Evolutionary conservation across 2,888 invertebrate species (phyloP), one percentile per base, ranked within the genome.

Genomic region (Ischnus inquisitorius): DNA sequence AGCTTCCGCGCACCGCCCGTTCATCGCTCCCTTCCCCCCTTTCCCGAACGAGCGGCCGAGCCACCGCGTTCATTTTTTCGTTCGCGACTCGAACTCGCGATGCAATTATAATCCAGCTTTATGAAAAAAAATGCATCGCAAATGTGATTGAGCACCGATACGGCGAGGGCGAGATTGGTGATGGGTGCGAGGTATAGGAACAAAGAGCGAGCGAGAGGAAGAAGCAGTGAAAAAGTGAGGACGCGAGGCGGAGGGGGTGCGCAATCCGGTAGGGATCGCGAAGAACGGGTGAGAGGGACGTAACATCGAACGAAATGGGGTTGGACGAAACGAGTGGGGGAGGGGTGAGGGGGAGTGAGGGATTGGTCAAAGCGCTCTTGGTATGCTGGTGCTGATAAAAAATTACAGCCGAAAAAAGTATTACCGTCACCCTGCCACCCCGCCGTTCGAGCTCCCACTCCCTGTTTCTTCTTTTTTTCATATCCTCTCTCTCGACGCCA

Each of bases 41-140:
- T 64, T 62, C 65, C 71, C 84, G 78, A 82, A 67, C 79, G 75
- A 79, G 79, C 83, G 76, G 74, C 65, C 67, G 81, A 72, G 60
- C 76, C 71, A 65, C 69, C 64, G 67, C 62, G 43, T 77, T 79
- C 68, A 82, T 85, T 87, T 87, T 86, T 76, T 82, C 85, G 72
- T 82, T 81, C 79, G 81, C 80, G 78, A 84, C 84, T 86, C 90
- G 88, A 90, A 88, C 90, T 92, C 91, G 92, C 92, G 92, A 92
- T 92, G 93, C 93, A 93, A 93, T 93, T 93, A 93, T 93, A 93
- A 93, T 93, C 92, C 93, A 93, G 92, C 93, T 93, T 93, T 93
- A 93, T 93, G 92, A 91, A 93, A 93, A 90, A 93, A 93, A 93
- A 93, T 93, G 93, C 93, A 93, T 93, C 91, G 91, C 93, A 92